Conservation (phyloP, 2,797 vertebrate genomes). For the Percopsis omiscomaycus region DNA sequence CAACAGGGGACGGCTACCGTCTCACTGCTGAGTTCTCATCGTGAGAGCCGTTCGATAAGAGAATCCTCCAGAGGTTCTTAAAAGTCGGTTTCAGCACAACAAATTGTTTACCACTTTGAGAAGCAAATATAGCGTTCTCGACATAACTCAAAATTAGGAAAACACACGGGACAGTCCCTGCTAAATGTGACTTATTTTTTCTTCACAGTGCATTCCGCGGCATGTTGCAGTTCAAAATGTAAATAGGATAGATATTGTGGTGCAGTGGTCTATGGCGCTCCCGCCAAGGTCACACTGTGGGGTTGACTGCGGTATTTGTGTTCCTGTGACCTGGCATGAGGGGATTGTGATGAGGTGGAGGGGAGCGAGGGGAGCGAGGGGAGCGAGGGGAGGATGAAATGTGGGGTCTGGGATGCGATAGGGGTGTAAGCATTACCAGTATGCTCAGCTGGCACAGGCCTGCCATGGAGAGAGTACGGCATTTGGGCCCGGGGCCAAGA, state of each 20-base stretch:
- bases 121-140: constrained; percentile 34
- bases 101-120: constrained; percentile 34
- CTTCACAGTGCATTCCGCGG: constrained; percentile 9
- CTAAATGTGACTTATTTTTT: not conserved
- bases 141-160: constrained; percentile 2
- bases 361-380: constrained; percentile 1
- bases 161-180: not conserved
- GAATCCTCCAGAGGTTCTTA: constrained; percentile 46
- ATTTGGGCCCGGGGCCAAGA: constrained; percentile 72
- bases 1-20: constrained; percentile 49
- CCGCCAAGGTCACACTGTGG: constrained; percentile 52
- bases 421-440: constrained; percentile 52
- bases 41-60: constrained; percentile 7
- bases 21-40: constrained; percentile 37
- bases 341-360: constrained; percentile 25
- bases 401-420: constrained; percentile 11
- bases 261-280: constrained; percentile 24
- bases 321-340: constrained; percentile 34
- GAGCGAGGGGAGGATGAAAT: constrained; percentile 5
- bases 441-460: constrained; percentile 69
- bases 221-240: constrained; percentile 10
- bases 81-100: constrained; percentile 28
- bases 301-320: constrained; percentile 38
- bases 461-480: constrained; percentile 60
- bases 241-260: constrained; percentile 16